Conservation (phyloP, 2,113 vertebrate genomes). For the Nymphicus hollandicus region DNA sequence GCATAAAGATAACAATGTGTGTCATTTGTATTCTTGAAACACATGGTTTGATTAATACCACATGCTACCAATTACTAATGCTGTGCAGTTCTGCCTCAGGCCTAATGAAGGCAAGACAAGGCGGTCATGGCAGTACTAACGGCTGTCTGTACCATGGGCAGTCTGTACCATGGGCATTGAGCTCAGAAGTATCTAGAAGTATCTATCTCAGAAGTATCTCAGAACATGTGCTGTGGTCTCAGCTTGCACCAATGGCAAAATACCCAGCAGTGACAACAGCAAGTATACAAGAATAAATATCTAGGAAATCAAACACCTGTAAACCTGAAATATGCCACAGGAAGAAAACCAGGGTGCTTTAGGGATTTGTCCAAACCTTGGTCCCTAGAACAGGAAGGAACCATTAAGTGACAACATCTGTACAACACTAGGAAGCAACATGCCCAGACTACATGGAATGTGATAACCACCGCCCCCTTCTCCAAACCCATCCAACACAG, state of each 20-base stretch:
- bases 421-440: neutral
- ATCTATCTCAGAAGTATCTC: neutral
- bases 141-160: accelerated
- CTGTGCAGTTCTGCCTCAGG: neutral
- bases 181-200: neutral
- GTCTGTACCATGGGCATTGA: accelerated
- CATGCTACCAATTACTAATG: neutral
- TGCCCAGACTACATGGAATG: neutral
- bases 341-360: neutral
- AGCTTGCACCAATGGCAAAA: neutral
- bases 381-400: neutral
- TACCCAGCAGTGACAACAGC: neutral
- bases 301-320: neutral
- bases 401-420: too few relatives aligned
- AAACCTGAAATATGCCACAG: neutral
- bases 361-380: neutral
- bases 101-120: neutral
- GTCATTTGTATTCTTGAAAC: neutral
- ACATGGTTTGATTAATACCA: neutral
- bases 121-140: neutral
- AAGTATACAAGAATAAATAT: neutral
- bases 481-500: neutral
- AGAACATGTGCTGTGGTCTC: neutral
- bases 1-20: neutral
- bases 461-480: neutral